These are phyloP conservation scores for Diloba caeruleocephala DNA, from an alignment of 2,888 invertebrate genomes.

Conservation along the genomic window DNA sequence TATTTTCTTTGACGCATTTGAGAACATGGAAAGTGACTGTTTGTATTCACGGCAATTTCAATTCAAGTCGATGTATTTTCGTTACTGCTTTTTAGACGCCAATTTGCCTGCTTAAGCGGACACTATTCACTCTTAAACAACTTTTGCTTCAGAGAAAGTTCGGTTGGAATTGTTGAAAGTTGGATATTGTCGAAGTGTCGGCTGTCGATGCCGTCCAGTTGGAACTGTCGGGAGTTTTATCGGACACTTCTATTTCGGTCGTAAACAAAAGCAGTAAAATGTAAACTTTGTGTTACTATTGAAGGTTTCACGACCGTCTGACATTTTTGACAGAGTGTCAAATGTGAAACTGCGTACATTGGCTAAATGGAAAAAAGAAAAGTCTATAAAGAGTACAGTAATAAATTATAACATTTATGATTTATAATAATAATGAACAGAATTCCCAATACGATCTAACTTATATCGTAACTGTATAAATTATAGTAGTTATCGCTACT, in stretches of 20 bases:
- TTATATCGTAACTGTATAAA: too few relatives aligned
- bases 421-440: too few relatives aligned
- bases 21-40: constrained; percentile 37
- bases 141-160: constrained; percentile 52
- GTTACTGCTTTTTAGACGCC: constrained; percentile 46
- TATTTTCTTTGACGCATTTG: constrained; percentile 59
- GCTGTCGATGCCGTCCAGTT: constrained; percentile 29
- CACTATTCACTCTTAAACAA: constrained; percentile 41
- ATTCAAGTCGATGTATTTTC: constrained; percentile 40
- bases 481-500: too few relatives aligned
- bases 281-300: constrained; percentile 54
- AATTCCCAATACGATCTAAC: too few relatives aligned
- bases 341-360: background rate
- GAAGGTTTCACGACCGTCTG: constrained; percentile 31
- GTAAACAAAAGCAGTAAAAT: constrained; percentile 58
- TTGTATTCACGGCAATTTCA: constrained; percentile 38
- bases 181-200: constrained; percentile 31
- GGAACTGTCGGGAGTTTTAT: constrained; percentile 52
- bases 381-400: too few relatives aligned
- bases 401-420: too few relatives aligned
- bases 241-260: constrained; percentile 53
- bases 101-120: constrained; percentile 52
- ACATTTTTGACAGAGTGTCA: constrained; percentile 18
- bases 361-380: too few relatives aligned
- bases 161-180: constrained; percentile 52